Conservation (phyloP, 2,113 vertebrate species). For the Bettongia penicillata region DNA sequence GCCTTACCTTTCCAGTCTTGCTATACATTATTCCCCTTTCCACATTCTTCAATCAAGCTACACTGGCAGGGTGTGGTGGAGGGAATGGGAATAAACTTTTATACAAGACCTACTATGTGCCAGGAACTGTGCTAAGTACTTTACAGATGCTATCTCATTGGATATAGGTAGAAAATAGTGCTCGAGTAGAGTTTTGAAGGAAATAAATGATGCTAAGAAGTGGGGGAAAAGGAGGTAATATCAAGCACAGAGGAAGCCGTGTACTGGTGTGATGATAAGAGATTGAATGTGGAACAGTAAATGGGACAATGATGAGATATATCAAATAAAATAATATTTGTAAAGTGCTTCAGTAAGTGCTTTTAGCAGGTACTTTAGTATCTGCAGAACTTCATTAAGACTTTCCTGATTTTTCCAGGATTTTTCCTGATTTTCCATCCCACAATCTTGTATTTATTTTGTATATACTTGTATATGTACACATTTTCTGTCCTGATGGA, state of each 20-base stretch:
- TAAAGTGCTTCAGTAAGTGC: not conserved
- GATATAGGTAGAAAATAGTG: not conserved
- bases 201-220: not conserved
- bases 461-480: too few relatives aligned
- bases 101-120: not conserved
- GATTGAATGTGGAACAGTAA: not conserved
- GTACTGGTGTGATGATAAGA: not conserved
- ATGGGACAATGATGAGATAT: not conserved
- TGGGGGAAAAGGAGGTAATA: not conserved
- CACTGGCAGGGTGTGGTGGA: not conserved
- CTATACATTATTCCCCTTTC: not conserved
- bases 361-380: too few relatives aligned
- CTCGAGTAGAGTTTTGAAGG: not conserved
- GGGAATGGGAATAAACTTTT: not conserved
- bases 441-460: not conserved
- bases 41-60: not conserved
- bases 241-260: not conserved
- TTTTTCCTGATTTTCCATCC: not conserved
- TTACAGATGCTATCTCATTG: not conserved
- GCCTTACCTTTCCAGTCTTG: not conserved
- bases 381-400: too few relatives aligned
- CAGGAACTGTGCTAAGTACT: not conserved
- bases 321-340: not conserved
- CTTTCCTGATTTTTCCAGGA: too few relatives aligned
- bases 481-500: not conserved